Base-by-base conservation (phyloP, 2,888 invertebrate genomes). In the Andrena bicolor region DNA sequence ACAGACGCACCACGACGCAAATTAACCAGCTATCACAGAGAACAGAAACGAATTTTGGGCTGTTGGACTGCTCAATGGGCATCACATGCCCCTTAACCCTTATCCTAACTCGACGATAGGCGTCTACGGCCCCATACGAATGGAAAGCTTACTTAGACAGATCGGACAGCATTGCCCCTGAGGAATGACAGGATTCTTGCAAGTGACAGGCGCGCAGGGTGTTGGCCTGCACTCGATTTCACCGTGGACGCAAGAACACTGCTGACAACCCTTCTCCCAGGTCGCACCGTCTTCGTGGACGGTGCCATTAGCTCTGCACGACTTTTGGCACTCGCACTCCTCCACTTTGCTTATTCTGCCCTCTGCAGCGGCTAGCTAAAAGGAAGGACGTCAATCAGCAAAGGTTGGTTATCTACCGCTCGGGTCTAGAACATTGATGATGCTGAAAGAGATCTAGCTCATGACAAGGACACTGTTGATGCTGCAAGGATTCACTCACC, bases 261-360 rank as follows among this genome's bases (percentile, higher is more conserved):
- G 96, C 93, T 97, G 97, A 95, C 98, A 98, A 94, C 96, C 97
- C 92, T 96, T 95, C 94, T 97, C 96, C 98, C 98, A 98, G 78
- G 96, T 96, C 87, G 97, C 96, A 76, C 98, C 98, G 93, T 98
- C 98, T 77, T 97, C 96, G 93, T 97, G 96, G 82, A 97, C 96
- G 75, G 97, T 96, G 86, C 97, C 97, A 94, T 98, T 97, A 89
- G 96, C 96, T 92, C 96, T 96, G 95, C 98, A 98, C 85, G 97
- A 97, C 95, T 97, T 97, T 95, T 97, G 97, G 94, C 98, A 98
- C 95, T 98, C 98, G 94, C 98, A 98, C 94, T 97, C 96, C 94
- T 98, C 98, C 92, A 98, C 95, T 92, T 96, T 96, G 92, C 96
- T 95, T 94, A 98, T 95, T 90, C 97, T 96, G 91, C 96, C 96